A percentile compares a stretch with the other conserved stretches of the same genome.
These are phyloP conservation scores for Myrmecophaga tridactyla DNA, from an alignment of 2,113 vertebrate species.

Conservation along the genomic window DNA sequence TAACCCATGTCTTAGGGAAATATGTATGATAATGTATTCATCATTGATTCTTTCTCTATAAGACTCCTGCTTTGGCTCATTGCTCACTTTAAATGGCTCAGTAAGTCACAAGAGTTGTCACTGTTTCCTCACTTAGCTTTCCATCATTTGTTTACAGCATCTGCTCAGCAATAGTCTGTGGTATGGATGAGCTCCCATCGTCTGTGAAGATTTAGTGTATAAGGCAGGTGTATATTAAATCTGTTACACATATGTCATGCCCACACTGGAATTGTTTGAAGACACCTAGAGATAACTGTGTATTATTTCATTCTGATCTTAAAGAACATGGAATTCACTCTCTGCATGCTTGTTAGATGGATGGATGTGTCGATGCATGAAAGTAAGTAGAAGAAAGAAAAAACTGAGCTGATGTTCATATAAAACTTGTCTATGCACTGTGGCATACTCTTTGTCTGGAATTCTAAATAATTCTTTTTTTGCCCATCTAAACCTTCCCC, in stretches of 20 bases:
- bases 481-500: background rate
- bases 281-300: background rate
- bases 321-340: background rate
- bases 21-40: constrained; percentile 76
- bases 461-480: background rate
- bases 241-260: constrained; percentile 30
- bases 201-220: constrained; percentile 41
- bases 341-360: background rate
- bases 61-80: constrained; percentile 67
- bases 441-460: background rate
- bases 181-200: constrained; percentile 42
- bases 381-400: background rate
- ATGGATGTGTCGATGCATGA: background rate
- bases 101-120: constrained; percentile 69
- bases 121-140: constrained; percentile 64
- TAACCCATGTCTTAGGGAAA: constrained; percentile 74
- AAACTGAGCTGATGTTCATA: background rate
- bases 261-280: background rate
- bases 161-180: constrained; percentile 44
- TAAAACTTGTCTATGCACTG: background rate
- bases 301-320: background rate
- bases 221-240: constrained; percentile 24
- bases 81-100: constrained; percentile 79
- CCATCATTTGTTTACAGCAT: constrained; percentile 58
- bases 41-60: constrained; percentile 79